Percentiles rank a stretch among this genome's conserved stretches.
These are phyloP conservation scores for Slavum lentiscoides DNA, from an alignment of 2,888 invertebrate species.

Conservation along the genomic window DNA sequence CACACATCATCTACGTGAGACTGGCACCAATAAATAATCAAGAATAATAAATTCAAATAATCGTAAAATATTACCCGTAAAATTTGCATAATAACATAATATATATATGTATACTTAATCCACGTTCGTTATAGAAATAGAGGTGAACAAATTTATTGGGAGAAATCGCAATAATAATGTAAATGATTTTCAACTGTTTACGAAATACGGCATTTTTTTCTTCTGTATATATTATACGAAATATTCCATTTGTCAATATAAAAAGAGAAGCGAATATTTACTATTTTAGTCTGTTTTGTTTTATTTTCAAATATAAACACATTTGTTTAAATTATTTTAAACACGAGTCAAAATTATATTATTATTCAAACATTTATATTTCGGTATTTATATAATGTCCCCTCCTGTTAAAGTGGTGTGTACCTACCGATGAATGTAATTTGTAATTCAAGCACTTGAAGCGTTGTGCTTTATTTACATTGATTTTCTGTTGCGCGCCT, in stretches of 20 bases:
- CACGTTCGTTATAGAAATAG: slow-evolving; percentile 14
- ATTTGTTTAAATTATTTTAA: slow-evolving; percentile 39
- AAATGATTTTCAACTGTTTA: slow-evolving; percentile 21
- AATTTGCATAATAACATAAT: background rate
- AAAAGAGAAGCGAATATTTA: background rate
- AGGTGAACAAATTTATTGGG: background rate
- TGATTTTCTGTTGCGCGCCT: background rate
- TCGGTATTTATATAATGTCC: background rate
- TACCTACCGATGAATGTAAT: slow-evolving; percentile 21
- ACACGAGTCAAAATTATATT: slow-evolving; percentile 24
- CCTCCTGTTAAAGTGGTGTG: background rate
- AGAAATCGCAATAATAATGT: slow-evolving; percentile 1
- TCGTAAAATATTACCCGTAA: background rate
- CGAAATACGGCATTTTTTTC: slow-evolving; percentile 31
- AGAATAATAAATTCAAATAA: background rate
- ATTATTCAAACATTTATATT: slow-evolving; percentile 1
- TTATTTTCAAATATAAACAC: slow-evolving; percentile 17
- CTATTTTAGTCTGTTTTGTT: slow-evolving; percentile 15
- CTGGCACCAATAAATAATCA: background rate
- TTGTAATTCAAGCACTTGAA: slow-evolving; percentile 35
- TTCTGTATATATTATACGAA: slow-evolving; percentile 7
- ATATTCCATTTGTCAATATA: slow-evolving; percentile 27
- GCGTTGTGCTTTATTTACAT: slow-evolving; percentile 16
- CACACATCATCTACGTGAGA: background rate
- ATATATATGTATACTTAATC: slow-evolving; percentile 6